These are phyloP conservation scores for Alectura lathami DNA, from an alignment of 2,113 vertebrate species.

Conservation along the genomic window DNA sequence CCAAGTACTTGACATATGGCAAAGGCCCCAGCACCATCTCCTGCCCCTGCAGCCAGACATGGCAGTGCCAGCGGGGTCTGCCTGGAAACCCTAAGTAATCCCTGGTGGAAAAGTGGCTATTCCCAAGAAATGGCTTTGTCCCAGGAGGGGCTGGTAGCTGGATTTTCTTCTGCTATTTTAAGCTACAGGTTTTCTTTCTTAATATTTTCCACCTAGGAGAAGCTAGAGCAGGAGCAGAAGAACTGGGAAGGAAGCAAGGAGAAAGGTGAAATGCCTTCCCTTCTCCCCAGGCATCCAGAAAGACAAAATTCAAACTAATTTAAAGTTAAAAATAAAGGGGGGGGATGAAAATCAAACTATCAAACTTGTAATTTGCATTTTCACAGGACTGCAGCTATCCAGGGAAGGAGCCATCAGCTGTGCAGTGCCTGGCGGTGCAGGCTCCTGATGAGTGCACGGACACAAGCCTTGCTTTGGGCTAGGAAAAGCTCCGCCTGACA, in stretches of 20 bases:
- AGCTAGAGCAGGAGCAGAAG: neutral
- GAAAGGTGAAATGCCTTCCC: neutral
- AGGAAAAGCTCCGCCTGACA: neutral
- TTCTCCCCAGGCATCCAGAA: neutral
- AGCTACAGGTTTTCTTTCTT: neutral
- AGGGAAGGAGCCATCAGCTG: neutral
- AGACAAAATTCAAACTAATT: neutral
- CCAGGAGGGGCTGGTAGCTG: fast-evolving
- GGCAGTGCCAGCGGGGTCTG: neutral
- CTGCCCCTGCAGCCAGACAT: neutral
- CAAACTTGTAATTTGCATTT: too few species aligned
- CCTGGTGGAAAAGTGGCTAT: neutral
- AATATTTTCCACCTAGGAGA: neutral
- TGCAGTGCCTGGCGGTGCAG: fast-evolving
- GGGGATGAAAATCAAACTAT: too few species aligned
- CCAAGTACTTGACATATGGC: neutral
- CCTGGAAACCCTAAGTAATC: neutral
- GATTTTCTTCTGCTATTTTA: neutral
- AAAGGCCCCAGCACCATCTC: neutral
- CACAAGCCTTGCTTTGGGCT: neutral
- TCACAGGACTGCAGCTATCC: neutral
- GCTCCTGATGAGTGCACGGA: neutral
- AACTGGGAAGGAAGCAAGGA: neutral
- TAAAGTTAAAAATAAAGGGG: neutral
- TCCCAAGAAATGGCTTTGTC: neutral